Conservation (phyloP, 2,888 invertebrate genomes). For the Dilophus febrilis region DNA sequence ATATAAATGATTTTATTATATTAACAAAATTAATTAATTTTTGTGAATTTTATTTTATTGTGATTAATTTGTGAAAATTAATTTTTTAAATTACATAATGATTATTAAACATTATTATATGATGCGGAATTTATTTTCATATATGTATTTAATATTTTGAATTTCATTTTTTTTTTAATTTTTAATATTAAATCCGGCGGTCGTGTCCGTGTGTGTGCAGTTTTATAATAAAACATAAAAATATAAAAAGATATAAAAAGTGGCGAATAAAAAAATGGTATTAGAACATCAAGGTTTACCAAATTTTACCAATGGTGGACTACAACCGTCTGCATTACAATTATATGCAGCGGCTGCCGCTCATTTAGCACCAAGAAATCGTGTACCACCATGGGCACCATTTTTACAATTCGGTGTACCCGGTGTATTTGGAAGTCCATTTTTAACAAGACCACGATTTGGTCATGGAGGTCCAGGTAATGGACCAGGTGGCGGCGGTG, state of each 20-base stretch:
- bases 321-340: conserved; percentile 54
- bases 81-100: too few species aligned
- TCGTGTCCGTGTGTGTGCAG: too few species aligned
- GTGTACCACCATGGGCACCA: conserved; percentile 42
- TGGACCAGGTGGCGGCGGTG: conserved; percentile 7
- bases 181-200: too few species aligned
- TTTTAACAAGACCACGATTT: conserved; percentile 19
- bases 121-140: too few species aligned
- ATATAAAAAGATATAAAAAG: not conserved
- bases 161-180: too few species aligned
- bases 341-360: conserved; percentile 53
- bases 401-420: conserved; percentile 35
- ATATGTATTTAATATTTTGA: too few species aligned
- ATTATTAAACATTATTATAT: too few species aligned
- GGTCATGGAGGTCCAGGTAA: conserved; percentile 20
- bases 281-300: conserved; percentile 31
- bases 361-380: conserved; percentile 28
- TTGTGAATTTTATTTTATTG: too few species aligned
- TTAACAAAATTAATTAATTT: too few species aligned
- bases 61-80: too few species aligned
- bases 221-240: not conserved
- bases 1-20: too few species aligned
- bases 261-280: conserved; percentile 34
- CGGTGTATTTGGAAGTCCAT: conserved; percentile 26
- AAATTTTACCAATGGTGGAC: conserved; percentile 28